phyloP scores from a whole-genome alignment of 1,140 invertebrate genomes.

The Drosophila yakuba region DNA sequence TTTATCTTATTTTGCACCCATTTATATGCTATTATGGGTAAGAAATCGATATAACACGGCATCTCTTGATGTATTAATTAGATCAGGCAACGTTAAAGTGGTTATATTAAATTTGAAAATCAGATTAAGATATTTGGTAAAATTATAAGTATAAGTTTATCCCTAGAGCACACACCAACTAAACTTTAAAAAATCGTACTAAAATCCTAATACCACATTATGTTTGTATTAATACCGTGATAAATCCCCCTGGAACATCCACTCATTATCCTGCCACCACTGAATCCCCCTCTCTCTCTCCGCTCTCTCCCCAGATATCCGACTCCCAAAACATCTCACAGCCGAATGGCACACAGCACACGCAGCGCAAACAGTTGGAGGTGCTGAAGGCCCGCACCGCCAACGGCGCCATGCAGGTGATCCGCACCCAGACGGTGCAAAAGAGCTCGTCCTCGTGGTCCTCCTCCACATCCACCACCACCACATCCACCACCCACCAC shows the following conservation, averaged over 20 bases:
- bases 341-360: conserved; percentile 85
- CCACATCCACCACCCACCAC: conserved; percentile 52
- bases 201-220: conserved; percentile 14
- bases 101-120: too few relatives aligned
- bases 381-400: conserved; percentile 85
- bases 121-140: too few relatives aligned
- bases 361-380: conserved; percentile 86
- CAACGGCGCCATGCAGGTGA: conserved; percentile 85
- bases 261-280: conserved; percentile 61
- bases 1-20: conserved; percentile 35
- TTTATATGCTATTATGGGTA: conserved; percentile 18
- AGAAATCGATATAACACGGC: conserved; percentile 13
- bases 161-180: too few relatives aligned
- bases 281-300: conserved; percentile 53
- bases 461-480: conserved; percentile 75
- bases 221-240: not conserved
- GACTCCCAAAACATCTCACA: conserved; percentile 85
- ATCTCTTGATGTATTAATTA: conserved; percentile 24
- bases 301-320: conserved; percentile 75
- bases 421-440: conserved; percentile 86
- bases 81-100: not conserved
- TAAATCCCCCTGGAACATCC: conserved; percentile 9
- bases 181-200: not conserved
- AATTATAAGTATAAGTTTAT: too few relatives aligned
- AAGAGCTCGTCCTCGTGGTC: conserved; percentile 85